Percentiles rank a stretch among this genome's conserved stretches.
These are phyloP conservation scores for Pseudochirops cupreus DNA, from an alignment of 2,797 vertebrate genomes.

Conservation along the genomic window DNA sequence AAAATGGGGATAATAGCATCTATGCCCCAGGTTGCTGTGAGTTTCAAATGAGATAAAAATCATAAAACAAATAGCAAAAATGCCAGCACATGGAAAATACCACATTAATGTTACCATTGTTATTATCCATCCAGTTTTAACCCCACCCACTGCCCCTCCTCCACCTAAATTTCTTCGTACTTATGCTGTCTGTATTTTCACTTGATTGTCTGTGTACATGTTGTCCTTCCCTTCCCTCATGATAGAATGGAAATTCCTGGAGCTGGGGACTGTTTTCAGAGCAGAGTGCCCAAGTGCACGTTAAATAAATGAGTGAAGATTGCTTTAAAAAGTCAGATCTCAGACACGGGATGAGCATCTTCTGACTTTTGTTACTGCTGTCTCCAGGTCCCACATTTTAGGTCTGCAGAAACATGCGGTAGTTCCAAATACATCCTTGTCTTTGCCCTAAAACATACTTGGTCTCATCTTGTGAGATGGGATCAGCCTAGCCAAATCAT, in stretches of 20 bases:
- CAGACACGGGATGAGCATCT: background rate
- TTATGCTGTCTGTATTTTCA: background rate
- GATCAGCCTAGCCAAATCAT: slow-evolving; percentile 5
- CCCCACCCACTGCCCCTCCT: background rate
- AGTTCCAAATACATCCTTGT: background rate
- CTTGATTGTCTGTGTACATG: background rate
- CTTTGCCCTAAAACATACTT: slow-evolving; percentile 51
- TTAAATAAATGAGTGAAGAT: background rate
- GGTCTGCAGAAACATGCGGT: background rate
- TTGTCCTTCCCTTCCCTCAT: background rate
- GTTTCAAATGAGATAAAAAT: no score
- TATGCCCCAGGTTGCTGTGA: background rate
- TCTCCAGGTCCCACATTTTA: background rate
- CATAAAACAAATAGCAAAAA: background rate
- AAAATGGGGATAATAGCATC: background rate
- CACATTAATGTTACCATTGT: background rate
- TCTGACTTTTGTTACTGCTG: background rate
- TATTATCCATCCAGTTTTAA: background rate
- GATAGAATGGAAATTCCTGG: background rate
- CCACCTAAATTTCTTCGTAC: background rate
- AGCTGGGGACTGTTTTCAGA: background rate
- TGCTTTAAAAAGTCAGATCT: background rate
- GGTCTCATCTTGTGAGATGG: slow-evolving; percentile 11
- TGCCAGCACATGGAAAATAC: background rate
- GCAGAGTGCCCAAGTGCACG: background rate